Evolutionary conservation across 2,888 invertebrate genomes (phyloP), one percentile per base, ranked within the genome.

Genomic region (Anticlea derivata): DNA sequence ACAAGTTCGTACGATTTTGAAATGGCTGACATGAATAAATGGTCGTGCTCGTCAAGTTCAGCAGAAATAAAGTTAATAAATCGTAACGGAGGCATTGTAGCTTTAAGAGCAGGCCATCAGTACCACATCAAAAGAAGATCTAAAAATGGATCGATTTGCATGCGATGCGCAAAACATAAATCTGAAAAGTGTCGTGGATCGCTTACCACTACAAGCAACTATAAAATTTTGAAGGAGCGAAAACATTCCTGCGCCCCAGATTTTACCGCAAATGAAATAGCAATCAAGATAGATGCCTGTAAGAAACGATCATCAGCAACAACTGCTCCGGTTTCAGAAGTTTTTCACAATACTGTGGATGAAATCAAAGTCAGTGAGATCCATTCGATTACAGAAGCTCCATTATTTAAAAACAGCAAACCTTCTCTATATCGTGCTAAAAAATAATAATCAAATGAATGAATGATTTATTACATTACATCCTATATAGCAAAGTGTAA

Each of bases 231-330:
- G 8, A 49, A 26, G 13, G 5, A 30, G 7, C 29, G 24, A 0
- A 29, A 0, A 2, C 49, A 49, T 29, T 7, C 26, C 20, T 49
- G 49, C 12, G 7, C 2, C 0, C 41, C 49, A n/a, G 41, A 49
- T 31, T 49, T 24, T n/a, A 17, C 30, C 5, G 49, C 49, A 5
- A 49, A 49, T 27, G 29, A 43, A n/a, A 11, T 31, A 4, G 49
- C 49, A 8, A 12, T 49, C 5, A 30, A 37, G 6, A 13, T 37
- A 5, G 49, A 49, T 2, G 6, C 1, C 1, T 37, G 41, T 13
- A 49, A 41, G 7, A 35, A 31, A 31, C 23, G 10, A 20, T 7
- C 5, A 17, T 5, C 34, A 31, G 2, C 24, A 11, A 31, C 31
- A 11, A 12, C 4, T 17, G 13, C 13, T 5, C 41, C 48, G 1